Conservation (phyloP, 2,113 vertebrate genomes). For the Catagonus wagneri region DNA sequence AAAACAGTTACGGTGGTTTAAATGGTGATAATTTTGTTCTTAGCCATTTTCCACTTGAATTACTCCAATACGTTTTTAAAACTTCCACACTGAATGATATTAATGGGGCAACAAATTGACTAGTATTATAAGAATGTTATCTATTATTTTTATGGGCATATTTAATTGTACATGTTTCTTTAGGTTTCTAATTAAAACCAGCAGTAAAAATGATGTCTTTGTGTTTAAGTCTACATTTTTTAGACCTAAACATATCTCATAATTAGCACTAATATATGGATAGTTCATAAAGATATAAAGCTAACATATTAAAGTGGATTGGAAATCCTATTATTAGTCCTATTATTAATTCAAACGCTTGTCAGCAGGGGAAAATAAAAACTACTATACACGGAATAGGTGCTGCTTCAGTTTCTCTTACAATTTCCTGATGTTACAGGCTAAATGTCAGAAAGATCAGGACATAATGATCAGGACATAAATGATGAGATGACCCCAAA, state of each 20-base stretch:
- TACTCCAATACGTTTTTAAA: slow-evolving; percentile 70
- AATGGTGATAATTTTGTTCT: slow-evolving; percentile 71
- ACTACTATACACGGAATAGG: slow-evolving; percentile 54
- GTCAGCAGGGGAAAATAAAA: slow-evolving; percentile 62
- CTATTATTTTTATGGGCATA: slow-evolving; percentile 79
- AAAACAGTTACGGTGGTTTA: slow-evolving; percentile 56
- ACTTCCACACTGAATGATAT: slow-evolving; percentile 77
- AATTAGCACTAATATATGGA: slow-evolving; percentile 83
- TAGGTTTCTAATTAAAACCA: slow-evolving; percentile 86
- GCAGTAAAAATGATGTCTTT: slow-evolving; percentile 80
- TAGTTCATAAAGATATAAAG: slow-evolving; percentile 82
- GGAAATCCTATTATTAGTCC: slow-evolving; percentile 79
- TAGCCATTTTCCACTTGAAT: slow-evolving; percentile 77
- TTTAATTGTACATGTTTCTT: slow-evolving; percentile 85
- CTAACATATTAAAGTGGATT: slow-evolving; percentile 79
- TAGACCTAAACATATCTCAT: slow-evolving; percentile 80
- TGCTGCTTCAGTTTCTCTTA: slow-evolving; percentile 77
- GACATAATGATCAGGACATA: slow-evolving; percentile 65
- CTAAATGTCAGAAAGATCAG: slow-evolving; percentile 80
- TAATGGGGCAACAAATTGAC: slow-evolving; percentile 85
- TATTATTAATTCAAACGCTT: slow-evolving; percentile 80
- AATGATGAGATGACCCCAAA: slow-evolving; percentile 65
- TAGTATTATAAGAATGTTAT: slow-evolving; percentile 75
- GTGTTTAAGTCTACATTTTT: slow-evolving; percentile 81
- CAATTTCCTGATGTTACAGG: slow-evolving; percentile 76